Conservation (phyloP, 2,888 invertebrate genomes). For the Coleophora deauratella region DNA sequence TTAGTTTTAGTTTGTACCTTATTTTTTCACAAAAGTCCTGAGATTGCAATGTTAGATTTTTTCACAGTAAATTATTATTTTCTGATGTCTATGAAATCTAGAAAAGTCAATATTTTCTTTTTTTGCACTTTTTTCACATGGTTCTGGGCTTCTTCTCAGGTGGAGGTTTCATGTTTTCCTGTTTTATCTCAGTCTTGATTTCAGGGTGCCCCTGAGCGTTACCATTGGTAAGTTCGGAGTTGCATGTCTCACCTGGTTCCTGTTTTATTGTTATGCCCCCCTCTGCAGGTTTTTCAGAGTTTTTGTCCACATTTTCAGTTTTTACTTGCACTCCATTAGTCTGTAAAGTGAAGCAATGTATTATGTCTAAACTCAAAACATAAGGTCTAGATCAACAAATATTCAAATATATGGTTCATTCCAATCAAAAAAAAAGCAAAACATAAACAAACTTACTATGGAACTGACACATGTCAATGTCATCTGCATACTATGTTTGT, state of each 20-base stretch:
- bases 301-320: constrained; percentile 57
- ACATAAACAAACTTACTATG: too few relatives aligned
- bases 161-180: constrained; percentile 88
- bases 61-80: too few relatives aligned
- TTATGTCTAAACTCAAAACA: too few relatives aligned
- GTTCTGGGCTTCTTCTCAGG: constrained; percentile 87
- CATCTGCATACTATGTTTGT: too few relatives aligned
- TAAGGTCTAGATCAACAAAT: too few relatives aligned
- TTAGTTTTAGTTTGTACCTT: too few relatives aligned
- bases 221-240: constrained; percentile 59
- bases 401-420: too few relatives aligned
- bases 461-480: too few relatives aligned
- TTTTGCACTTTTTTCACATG: constrained; percentile 23
- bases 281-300: constrained; percentile 50
- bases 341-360: constrained; percentile 31
- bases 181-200: constrained; percentile 79
- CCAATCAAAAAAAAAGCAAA: too few relatives aligned
- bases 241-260: constrained; percentile 62
- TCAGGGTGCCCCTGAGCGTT: constrained; percentile 62
- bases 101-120: neutral
- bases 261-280: constrained; percentile 60
- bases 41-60: too few relatives aligned
- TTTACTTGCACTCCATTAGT: constrained; percentile 61
- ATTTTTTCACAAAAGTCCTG: too few relatives aligned
- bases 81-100: too few relatives aligned